Percentiles rank a stretch among this genome's conserved stretches.
Evolutionary conservation across 1,140 invertebrate species (phyloP).

Genomic region (Leptinotarsa undecemlineata): DNA sequence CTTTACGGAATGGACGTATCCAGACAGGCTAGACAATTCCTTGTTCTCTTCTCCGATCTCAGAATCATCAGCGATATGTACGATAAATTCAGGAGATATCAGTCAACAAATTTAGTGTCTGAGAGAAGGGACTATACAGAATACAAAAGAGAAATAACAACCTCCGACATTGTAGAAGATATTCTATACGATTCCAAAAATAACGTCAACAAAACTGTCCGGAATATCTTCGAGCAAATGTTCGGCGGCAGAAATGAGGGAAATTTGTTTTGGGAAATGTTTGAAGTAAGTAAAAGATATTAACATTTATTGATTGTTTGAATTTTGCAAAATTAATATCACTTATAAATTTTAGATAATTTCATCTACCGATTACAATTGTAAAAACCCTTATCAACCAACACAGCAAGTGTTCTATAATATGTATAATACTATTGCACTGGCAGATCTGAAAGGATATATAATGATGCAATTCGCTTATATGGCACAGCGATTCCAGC

Average conservation of each 20-base stretch:
- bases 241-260: constrained; percentile 3
- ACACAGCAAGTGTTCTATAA: constrained; percentile 78
- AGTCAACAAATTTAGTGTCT: constrained; percentile 56
- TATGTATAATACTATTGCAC: constrained; percentile 73
- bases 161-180: constrained; percentile 64
- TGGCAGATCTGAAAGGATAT: constrained; percentile 80
- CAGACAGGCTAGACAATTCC: constrained; percentile 16
- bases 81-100: constrained; percentile 61
- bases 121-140: constrained; percentile 45
- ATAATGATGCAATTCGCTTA: constrained; percentile 84
- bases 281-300: constrained; percentile 17
- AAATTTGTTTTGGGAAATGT: constrained; percentile 11
- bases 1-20: constrained; percentile 49
- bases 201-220: constrained; percentile 23
- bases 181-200: constrained; percentile 62
- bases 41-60: constrained; percentile 57
- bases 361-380: constrained; percentile 59
- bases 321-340: background rate
- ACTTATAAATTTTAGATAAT: constrained; percentile 5
- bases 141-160: constrained; percentile 57
- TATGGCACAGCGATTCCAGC: constrained; percentile 72
- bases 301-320: too few species aligned
- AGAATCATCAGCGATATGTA: constrained; percentile 62
- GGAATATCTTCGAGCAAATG: constrained; percentile 13
- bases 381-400: constrained; percentile 69